Conservation (phyloP, 2,113 vertebrate species). For the Oenanthe oenanthe region DNA sequence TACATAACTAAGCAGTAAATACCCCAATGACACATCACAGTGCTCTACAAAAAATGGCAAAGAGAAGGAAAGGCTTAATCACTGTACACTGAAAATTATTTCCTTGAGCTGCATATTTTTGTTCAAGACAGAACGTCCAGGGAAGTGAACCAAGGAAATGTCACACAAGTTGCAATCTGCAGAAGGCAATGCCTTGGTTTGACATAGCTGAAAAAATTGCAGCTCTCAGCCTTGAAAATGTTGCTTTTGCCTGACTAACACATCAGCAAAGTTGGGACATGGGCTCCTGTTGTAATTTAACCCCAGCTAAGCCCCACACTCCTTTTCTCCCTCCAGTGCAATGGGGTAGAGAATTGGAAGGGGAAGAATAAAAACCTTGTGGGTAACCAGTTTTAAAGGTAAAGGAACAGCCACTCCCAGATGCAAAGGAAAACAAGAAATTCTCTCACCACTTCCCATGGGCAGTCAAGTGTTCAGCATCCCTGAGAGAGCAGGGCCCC, state of each 20-base stretch:
- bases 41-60: background rate
- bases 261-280: background rate
- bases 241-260: background rate
- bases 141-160: background rate
- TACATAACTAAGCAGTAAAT: conserved; percentile 58
- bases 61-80: conserved; percentile 18
- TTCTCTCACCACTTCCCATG: background rate
- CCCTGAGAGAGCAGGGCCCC: too few relatives aligned
- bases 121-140: background rate
- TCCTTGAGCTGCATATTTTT: background rate
- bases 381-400: background rate
- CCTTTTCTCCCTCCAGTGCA: background rate
- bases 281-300: background rate
- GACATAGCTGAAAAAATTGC: background rate
- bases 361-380: background rate
- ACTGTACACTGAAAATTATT: background rate
- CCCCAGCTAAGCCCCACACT: background rate
- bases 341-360: background rate
- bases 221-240: background rate
- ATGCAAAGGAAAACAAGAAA: background rate
- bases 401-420: background rate
- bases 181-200: background rate
- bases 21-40: conserved; percentile 32
- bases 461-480: background rate
- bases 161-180: background rate